These are phyloP conservation scores for Lepisosteus osseus DNA, from an alignment of 2,113 vertebrate genomes.

Conservation along the genomic window DNA sequence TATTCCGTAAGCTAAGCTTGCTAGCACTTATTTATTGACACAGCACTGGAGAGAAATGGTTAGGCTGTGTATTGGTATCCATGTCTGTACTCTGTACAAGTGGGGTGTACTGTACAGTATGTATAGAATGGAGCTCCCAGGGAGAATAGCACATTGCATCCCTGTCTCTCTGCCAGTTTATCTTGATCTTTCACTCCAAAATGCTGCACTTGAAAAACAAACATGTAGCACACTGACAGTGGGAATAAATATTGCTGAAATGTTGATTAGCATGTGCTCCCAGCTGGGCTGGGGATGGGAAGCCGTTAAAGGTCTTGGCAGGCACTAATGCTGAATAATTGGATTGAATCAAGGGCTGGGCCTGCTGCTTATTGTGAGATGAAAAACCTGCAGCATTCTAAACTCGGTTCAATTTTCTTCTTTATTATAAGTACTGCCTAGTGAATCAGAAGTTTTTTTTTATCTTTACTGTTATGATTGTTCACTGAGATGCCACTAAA, in stretches of 20 bases:
- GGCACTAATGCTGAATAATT: constrained; percentile 76
- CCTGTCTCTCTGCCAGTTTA: constrained; percentile 37
- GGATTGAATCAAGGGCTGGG: constrained; percentile 71
- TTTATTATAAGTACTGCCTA: neutral
- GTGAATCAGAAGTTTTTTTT: no score
- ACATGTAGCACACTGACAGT: constrained; percentile 62
- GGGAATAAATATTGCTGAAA: constrained; percentile 67
- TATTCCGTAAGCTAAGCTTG: no score
- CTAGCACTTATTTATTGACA: no score
- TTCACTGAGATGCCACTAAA: no score
- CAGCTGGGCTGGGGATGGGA: constrained; percentile 66
- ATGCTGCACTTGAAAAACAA: constrained; percentile 68
- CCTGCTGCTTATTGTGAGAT: constrained; percentile 67
- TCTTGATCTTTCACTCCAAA: constrained; percentile 50
- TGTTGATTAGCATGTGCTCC: constrained; percentile 74
- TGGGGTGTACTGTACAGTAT: no score
- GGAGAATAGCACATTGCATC: constrained; percentile 33
- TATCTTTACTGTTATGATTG: no score
- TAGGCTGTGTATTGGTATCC: no score
- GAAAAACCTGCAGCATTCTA: constrained; percentile 36
- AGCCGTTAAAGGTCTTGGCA: constrained; percentile 69
- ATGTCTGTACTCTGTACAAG: neutral
- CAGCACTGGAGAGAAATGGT: no score
- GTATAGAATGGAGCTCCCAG: constrained; percentile 16
- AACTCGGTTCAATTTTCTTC: neutral